Evolutionary conservation across 2,888 invertebrate genomes (phyloP), one percentile per base, ranked within the genome.

Genomic region (Hypomecis punctinalis): DNA sequence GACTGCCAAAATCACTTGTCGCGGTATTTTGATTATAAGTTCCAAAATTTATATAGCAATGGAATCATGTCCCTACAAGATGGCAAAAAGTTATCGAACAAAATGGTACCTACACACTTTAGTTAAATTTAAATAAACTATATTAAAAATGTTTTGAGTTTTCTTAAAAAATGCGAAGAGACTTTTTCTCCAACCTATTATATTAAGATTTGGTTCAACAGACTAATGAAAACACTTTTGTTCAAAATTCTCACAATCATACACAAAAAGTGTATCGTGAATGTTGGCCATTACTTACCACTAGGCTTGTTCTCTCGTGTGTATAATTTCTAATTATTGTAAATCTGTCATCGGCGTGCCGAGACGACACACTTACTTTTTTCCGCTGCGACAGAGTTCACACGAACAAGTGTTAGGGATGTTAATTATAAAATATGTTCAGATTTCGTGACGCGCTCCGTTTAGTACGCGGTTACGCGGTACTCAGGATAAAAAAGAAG

Each of bases 271-370:
- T 13, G 39, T 57, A 23, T n/a, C 37, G 37, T 46, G 46, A 39
- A 9, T n/a, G n/a, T 49, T 36, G 48, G n/a, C 36, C 36, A 6
- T 49, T 35, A 49, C n/a, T 36, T 5, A 5, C 59, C 8, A 23
- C 9, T n/a, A 2, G 23, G 1, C 23, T 35, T 54, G 7, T 35
- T n/a, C 10, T 40, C 39, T 8, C 35, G 85, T 89, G 80, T 85
- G 88, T 89, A 74, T 75, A 57, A 11, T 66, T 75, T 80, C 85
- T 91, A 90, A 91, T 91, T 91, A 92, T 90, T 91, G 87, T 90
- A 91, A 91, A 92, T 91, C 91, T 86, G 89, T 91, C 91, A 82
- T 72, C 88, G 77, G 74, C 75, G 76, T 78, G 74, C 76, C 74
- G 80, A 78, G 80, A 81, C 78, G 81, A 83, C 78, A 83, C 77